These are phyloP conservation scores for Dromaius novaehollandiae DNA, from an alignment of 2,113 vertebrate species.

Conservation along the genomic window DNA sequence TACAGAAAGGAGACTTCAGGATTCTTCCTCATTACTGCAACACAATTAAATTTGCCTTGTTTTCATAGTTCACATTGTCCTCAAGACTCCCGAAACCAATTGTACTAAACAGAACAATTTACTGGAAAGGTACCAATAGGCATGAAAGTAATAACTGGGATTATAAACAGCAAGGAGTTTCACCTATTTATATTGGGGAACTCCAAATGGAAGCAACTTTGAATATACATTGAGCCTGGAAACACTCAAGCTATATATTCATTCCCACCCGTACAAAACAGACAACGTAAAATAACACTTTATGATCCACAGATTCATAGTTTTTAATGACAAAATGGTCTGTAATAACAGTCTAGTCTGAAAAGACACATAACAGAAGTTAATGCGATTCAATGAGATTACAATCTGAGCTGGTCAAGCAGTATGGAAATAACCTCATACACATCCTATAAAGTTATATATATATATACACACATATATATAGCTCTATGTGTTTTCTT, in stretches of 20 bases:
- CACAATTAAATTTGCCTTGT: not conserved
- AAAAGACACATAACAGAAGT: not conserved
- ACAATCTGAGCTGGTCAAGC: not conserved
- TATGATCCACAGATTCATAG: not conserved
- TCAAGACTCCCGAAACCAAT: not conserved
- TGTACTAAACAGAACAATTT: not conserved
- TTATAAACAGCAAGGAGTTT: not conserved
- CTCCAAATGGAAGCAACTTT: not conserved
- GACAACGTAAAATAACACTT: not conserved
- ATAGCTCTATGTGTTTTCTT: not conserved
- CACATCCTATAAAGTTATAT: not conserved
- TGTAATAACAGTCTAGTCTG: not conserved
- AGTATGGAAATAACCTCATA: not conserved
- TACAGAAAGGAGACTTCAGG: not conserved
- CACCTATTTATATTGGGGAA: not conserved
- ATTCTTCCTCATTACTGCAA: not conserved
- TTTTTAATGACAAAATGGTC: not conserved
- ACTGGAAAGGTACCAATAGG: not conserved
- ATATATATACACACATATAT: not conserved
- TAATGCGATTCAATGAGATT: not conserved
- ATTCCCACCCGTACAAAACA: not conserved
- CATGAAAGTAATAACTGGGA: not conserved
- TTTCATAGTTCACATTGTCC: not conserved
- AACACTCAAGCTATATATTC: not conserved
- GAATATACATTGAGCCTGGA: not conserved